These are phyloP conservation scores for Drosophila lini DNA, from an alignment of 1,140 invertebrate genomes.

Conservation along the genomic window DNA sequence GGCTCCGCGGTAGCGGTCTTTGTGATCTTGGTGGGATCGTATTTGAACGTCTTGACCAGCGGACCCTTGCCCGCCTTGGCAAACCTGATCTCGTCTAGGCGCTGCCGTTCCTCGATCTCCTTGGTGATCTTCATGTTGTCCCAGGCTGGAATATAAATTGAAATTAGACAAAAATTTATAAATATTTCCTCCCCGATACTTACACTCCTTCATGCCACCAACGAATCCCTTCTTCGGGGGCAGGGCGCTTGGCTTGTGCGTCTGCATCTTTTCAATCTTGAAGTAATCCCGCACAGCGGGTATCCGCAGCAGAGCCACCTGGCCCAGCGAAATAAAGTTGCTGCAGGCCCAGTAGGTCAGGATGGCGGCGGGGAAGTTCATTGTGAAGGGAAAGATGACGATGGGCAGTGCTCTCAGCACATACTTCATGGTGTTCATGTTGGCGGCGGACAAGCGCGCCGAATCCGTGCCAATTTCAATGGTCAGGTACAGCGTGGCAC, in stretches of 20 bases:
- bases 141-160: conserved; percentile 87
- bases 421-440: conserved; percentile 90
- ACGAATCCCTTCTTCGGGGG: conserved; percentile 91
- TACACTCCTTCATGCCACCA: conserved; percentile 92
- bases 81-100: conserved; percentile 92
- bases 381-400: conserved; percentile 92
- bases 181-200: conserved; percentile 76
- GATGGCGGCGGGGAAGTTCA: conserved; percentile 95
- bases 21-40: conserved; percentile 90
- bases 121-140: conserved; percentile 92
- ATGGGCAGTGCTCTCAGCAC: conserved; percentile 91
- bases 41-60: conserved; percentile 93
- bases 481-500: conserved; percentile 91
- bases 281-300: conserved; percentile 90
- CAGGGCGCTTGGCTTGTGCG: conserved; percentile 86
- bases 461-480: conserved; percentile 94
- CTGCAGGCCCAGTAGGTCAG: conserved; percentile 95
- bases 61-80: conserved; percentile 93
- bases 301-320: conserved; percentile 90
- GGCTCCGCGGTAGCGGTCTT: conserved; percentile 40
- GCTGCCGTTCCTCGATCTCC: conserved; percentile 90
- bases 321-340: conserved; percentile 94
- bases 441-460: conserved; percentile 87
- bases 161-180: not conserved
- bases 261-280: conserved; percentile 89